phyloP scores from a whole-genome alignment of 1,140 invertebrate species.

The Paramacrobiotus metropolitanus region DNA sequence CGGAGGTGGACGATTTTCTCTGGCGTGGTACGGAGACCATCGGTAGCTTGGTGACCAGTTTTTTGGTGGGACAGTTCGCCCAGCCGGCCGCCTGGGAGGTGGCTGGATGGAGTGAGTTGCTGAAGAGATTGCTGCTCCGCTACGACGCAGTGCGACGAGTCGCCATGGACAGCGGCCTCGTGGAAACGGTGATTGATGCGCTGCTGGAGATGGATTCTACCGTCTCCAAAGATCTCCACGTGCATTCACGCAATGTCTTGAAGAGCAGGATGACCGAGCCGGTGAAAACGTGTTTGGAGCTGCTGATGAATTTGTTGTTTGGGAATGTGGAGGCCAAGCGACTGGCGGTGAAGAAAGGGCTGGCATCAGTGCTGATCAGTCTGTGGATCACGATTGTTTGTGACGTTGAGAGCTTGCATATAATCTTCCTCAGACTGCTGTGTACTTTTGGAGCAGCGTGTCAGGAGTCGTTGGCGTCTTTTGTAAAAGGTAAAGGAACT shows the following conservation, averaged over 20 bases:
- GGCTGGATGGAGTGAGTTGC: background rate
- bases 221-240: slow-evolving; percentile 1
- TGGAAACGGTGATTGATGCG: background rate
- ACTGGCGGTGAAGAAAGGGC: background rate
- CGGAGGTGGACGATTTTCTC: background rate
- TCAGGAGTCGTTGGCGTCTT: background rate
- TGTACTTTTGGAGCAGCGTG: background rate
- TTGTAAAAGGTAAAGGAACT: slow-evolving; percentile 2
- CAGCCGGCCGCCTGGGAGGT: background rate
- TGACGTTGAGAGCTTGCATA: background rate
- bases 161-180: background rate
- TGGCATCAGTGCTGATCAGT: background rate
- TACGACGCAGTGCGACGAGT: background rate
- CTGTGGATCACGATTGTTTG: background rate
- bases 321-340: background rate
- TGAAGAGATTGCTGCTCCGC: background rate
- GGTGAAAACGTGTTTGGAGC: background rate
- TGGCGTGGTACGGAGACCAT: background rate
- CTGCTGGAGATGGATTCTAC: background rate
- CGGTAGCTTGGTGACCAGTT: background rate
- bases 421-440: background rate
- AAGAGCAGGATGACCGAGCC: slow-evolving; percentile 1
- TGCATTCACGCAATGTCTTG: background rate
- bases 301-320: slow-evolving; percentile 3
- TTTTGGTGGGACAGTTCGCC: background rate